phyloP scores from a whole-genome alignment of 2,888 invertebrate species.

The Cataglyphis rosenhaueri region DNA sequence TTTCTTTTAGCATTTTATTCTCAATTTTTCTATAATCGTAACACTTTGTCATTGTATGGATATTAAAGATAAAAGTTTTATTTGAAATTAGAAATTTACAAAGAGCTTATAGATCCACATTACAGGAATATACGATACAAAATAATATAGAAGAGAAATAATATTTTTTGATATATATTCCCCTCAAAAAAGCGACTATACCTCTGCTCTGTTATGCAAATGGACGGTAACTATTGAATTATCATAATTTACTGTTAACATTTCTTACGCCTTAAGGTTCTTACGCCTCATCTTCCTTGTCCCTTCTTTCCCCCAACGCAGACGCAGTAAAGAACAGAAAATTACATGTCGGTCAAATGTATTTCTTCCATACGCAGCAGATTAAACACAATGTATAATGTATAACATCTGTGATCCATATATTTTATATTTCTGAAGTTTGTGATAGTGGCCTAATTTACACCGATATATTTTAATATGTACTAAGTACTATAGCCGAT shows the following conservation, averaged over 20 bases:
- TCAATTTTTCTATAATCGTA: neutral
- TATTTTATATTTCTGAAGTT: neutral
- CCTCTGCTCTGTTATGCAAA: neutral
- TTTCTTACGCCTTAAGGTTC: neutral
- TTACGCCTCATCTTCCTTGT: neutral
- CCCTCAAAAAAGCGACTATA: neutral
- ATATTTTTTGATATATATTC: neutral
- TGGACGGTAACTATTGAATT: neutral
- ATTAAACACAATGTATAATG: neutral
- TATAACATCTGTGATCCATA: neutral
- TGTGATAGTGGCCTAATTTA: neutral
- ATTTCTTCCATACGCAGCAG: neutral
- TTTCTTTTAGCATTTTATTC: neutral
- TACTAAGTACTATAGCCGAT: too few relatives aligned
- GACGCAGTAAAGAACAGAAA: neutral
- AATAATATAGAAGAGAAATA: neutral
- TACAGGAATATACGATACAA: neutral
- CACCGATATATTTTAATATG: too few relatives aligned
- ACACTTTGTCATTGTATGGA: neutral
- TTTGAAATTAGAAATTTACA: neutral
- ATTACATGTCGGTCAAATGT: neutral
- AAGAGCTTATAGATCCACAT: neutral
- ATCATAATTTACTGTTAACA: neutral
- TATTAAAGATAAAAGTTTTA: conserved; percentile 3
- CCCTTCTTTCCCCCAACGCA: neutral